These are phyloP conservation scores for Archivesica marissinica DNA, from an alignment of 1,140 invertebrate genomes.

Conservation along the genomic window DNA sequence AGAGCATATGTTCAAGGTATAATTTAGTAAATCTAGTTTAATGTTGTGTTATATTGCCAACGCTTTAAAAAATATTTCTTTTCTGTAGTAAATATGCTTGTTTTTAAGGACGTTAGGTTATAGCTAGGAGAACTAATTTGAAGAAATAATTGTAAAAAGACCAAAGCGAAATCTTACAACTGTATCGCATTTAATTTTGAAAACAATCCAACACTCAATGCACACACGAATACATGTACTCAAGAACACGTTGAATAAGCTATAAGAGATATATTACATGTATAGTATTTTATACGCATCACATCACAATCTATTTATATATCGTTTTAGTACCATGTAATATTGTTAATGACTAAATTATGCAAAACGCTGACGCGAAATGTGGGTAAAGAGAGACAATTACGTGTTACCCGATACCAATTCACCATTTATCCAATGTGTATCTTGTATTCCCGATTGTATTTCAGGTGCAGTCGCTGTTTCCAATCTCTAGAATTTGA, in stretches of 20 bases:
- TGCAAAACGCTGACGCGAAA: neutral
- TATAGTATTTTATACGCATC: neutral
- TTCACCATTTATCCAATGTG: neutral
- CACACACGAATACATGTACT: no score
- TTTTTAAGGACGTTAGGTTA: no score
- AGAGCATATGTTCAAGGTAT: no score
- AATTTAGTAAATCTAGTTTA: no score
- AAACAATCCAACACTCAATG: no score
- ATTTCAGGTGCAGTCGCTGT: conserved; percentile 4
- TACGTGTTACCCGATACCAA: neutral
- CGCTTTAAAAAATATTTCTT: neutral
- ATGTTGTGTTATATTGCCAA: no score
- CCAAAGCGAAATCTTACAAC: no score
- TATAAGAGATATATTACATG: no score
- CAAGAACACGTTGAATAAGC: no score
- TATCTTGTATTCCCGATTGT: neutral
- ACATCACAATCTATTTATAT: neutral
- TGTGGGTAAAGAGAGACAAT: neutral
- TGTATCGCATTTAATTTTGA: no score
- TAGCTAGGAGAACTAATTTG: no score
- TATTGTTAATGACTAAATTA: neutral
- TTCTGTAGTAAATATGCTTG: neutral
- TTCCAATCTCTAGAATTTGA: neutral
- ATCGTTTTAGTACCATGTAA: neutral
- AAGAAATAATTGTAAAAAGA: no score